Evolutionary conservation across 2,797 vertebrate species (phyloP).

Genomic region (Lepus townsendii): DNA sequence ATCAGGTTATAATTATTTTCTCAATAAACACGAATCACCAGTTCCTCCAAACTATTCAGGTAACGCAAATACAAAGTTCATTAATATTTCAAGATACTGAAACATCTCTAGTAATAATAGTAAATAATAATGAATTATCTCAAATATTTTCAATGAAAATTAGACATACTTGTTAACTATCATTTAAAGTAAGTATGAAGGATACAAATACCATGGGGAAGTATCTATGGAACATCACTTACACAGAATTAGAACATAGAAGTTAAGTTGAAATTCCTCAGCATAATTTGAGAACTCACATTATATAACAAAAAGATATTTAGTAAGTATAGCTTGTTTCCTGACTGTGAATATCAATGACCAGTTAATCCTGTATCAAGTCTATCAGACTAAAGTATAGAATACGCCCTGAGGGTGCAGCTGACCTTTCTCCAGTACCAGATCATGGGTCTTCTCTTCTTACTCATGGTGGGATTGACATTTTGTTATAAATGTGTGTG

Average conservation of each 20-base stretch:
- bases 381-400: neutral
- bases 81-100: neutral
- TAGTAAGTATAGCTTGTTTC: neutral
- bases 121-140: too few relatives aligned
- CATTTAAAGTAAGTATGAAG: neutral
- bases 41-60: neutral
- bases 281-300: neutral
- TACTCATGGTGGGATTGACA: neutral
- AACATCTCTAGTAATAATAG: too few relatives aligned
- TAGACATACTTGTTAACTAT: neutral
- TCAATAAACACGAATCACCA: neutral
- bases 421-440: neutral
- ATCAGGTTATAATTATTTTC: neutral
- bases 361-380: slow-evolving; percentile 10
- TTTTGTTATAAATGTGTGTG: too few relatives aligned
- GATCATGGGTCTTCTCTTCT: neutral
- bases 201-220: neutral
- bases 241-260: neutral
- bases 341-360: neutral
- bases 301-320: neutral
- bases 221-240: neutral
- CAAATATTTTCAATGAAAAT: neutral
- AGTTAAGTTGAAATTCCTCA: neutral
- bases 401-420: neutral
- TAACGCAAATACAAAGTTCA: neutral